phyloP scores from a whole-genome alignment of 2,113 vertebrate species.

The Gobio gobio region DNA sequence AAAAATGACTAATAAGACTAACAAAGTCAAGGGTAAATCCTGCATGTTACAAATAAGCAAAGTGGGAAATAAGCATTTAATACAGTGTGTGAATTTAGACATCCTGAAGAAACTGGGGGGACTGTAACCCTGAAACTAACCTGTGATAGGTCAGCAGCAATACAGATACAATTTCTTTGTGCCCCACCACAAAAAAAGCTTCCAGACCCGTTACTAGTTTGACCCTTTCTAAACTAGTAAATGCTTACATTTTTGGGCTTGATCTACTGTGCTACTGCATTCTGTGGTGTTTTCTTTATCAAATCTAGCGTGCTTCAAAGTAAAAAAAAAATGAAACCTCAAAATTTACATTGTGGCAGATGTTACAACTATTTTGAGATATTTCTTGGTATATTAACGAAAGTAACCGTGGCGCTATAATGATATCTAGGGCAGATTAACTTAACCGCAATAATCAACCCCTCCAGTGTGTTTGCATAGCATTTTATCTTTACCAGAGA shows the following conservation, averaged over 20 bases:
- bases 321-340: not conserved
- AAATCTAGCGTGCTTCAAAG: slow-evolving; percentile 21
- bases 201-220: slow-evolving; percentile 1
- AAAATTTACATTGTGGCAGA: slow-evolving; percentile 8
- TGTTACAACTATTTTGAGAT: slow-evolving; percentile 16
- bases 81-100: slow-evolving; percentile 22
- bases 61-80: slow-evolving; percentile 32
- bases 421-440: not conserved
- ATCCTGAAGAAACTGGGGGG: not conserved
- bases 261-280: slow-evolving; percentile 45
- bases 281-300: slow-evolving; percentile 11
- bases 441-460: slow-evolving; percentile 13
- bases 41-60: slow-evolving; percentile 28
- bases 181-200: not conserved
- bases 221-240: slow-evolving; percentile 49
- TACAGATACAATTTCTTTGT: slow-evolving; percentile 1
- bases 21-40: slow-evolving; percentile 8
- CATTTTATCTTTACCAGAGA: slow-evolving; percentile 39
- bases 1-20: slow-evolving; percentile 1
- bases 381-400: not conserved
- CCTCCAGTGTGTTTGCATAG: slow-evolving; percentile 46
- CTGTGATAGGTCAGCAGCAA: slow-evolving; percentile 24
- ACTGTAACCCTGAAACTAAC: slow-evolving; percentile 36
- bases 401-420: slow-evolving; percentile 8
- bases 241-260: slow-evolving; percentile 20